These are phyloP conservation scores for Himalopsyche japonica DNA, from an alignment of 2,888 invertebrate genomes.

Conservation along the genomic window DNA sequence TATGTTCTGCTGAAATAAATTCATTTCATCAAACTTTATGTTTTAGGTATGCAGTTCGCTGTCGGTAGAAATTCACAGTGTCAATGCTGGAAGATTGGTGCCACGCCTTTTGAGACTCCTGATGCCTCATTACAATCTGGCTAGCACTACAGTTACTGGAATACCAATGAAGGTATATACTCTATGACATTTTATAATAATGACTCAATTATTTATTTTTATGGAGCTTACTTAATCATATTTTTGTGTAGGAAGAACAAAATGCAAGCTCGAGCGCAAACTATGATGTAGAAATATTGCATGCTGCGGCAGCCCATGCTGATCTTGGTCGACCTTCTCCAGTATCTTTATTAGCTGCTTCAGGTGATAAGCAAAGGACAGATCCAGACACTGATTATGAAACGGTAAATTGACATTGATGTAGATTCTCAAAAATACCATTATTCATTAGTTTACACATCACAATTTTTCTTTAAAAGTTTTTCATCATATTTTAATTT, in stretches of 20 bases:
- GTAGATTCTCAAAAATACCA: neutral
- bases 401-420: slow-evolving; percentile 55
- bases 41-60: slow-evolving; percentile 70
- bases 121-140: slow-evolving; percentile 84
- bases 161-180: slow-evolving; percentile 94
- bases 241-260: slow-evolving; percentile 76
- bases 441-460: neutral
- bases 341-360: slow-evolving; percentile 49
- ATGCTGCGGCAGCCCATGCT: slow-evolving; percentile 82
- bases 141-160: slow-evolving; percentile 95
- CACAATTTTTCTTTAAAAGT: too few relatives aligned
- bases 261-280: slow-evolving; percentile 97
- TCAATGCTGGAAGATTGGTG: slow-evolving; percentile 74
- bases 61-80: slow-evolving; percentile 80
- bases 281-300: slow-evolving; percentile 97
- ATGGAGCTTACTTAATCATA: neutral
- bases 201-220: too few relatives aligned
- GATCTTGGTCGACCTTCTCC: slow-evolving; percentile 74
- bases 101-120: slow-evolving; percentile 76
- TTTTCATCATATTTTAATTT: too few relatives aligned
- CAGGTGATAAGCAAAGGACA: slow-evolving; percentile 45
- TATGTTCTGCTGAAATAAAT: too few relatives aligned
- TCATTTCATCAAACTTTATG: slow-evolving; percentile 8
- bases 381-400: slow-evolving; percentile 64
- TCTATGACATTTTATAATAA: too few relatives aligned